Percentiles rank a stretch among this genome's conserved stretches.
These are phyloP conservation scores for Chrysocyon brachyurus DNA, from an alignment of 2,797 vertebrate species.

Conservation along the genomic window DNA sequence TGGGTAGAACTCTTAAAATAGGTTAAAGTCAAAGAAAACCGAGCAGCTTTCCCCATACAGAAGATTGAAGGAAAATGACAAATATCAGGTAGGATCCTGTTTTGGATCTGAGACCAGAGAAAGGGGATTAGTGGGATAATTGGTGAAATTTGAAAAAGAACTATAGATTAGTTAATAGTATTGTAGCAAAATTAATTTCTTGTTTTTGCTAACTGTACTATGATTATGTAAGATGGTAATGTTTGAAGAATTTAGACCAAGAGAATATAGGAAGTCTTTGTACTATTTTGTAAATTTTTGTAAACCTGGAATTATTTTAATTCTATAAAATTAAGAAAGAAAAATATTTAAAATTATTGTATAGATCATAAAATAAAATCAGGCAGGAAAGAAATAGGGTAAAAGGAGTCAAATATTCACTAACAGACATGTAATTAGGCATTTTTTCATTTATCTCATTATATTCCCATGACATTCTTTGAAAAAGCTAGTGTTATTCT, in stretches of 20 bases:
- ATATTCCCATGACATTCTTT: background rate
- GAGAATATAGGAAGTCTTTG: background rate
- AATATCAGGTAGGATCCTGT: background rate
- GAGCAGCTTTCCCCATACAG: background rate
- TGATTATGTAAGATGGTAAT: background rate
- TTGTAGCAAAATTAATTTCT: background rate
- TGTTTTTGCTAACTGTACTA: background rate
- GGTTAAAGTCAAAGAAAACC: background rate
- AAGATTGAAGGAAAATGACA: background rate
- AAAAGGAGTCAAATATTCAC: background rate
- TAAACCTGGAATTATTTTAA: background rate
- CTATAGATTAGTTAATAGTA: background rate
- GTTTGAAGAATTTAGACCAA: background rate
- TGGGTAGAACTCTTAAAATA: background rate
- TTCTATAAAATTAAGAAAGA: constrained; percentile 8
- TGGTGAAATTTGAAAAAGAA: background rate
- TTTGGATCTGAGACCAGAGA: background rate
- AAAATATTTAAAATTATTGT: background rate
- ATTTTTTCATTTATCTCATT: background rate
- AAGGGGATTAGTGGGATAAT: background rate
- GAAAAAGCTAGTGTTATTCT: background rate
- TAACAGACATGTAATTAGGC: background rate
- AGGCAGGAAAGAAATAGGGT: background rate
- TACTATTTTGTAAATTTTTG: background rate
- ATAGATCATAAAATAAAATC: background rate